Base-by-base conservation (phyloP, 2,888 invertebrate genomes). In the Tenodera sinensis region DNA sequence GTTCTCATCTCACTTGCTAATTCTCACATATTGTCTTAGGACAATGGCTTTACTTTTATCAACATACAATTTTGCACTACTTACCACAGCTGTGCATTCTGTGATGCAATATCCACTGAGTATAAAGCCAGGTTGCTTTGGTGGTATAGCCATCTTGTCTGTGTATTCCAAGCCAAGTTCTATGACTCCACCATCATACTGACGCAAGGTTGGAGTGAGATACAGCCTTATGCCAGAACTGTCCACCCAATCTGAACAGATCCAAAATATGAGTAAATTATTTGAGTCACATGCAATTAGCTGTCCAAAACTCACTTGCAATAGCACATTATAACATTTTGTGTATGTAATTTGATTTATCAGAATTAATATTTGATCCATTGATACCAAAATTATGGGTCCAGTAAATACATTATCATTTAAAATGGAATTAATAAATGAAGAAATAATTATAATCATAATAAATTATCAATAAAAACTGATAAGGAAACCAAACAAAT, bases 141-240 rank as follows among this genome's bases (percentile, higher is more conserved):
- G 98, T 0, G 99, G 99, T 90, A 99, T 98, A 0, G 98, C 99
- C 98, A 99, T 99, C 94, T 99, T 99, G 93, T 99, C 98, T 0
- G 97, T 97, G 92, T 99, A 99, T 92, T 99, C 99, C 85, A 99
- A 94, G 0, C 99, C 99, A 6, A 99, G 93, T 93, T 99, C 99
- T 94, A 99, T 97, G 20, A 99, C 97, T 2, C 97, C 99, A 0
- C 99, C 99, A 92, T 99, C 99, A 93, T 96, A 96, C 91, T 95
- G 94, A 28, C 99, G 95, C 83, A 97, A 94, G 28, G 95, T 94
- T n/a, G 95, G 94, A 0, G 98, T 97, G 91, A 98, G 94, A 92
- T 97, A 95, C 90, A 99, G 96, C 90, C 96, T 94, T 89, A 99
- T 95, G 0, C 99, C 99, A 0, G 99, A 99, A 92, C 97, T 98